Evolutionary conservation across 2,113 vertebrate species (phyloP).

Genomic region (Phocoena sinus): DNA sequence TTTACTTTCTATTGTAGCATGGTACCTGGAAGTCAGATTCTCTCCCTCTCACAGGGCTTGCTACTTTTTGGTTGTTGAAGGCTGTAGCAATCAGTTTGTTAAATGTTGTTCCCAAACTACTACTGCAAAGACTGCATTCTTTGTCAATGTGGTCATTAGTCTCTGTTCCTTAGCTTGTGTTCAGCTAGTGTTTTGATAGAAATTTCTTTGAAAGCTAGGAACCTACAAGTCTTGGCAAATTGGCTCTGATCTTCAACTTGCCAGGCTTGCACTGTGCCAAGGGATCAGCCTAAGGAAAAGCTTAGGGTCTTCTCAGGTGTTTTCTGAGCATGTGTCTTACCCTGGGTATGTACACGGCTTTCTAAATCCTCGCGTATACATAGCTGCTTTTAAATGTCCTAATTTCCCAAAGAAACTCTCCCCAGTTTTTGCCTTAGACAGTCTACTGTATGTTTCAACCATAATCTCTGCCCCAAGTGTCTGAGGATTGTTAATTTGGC

Average conservation of each 20-base stretch:
- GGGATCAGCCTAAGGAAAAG: neutral
- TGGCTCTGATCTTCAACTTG: neutral
- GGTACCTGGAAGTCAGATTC: neutral
- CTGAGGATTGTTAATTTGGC: neutral
- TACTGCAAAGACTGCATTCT: neutral
- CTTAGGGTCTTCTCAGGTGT: neutral
- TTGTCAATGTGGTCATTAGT: neutral
- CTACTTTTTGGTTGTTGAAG: neutral
- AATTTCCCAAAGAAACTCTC: neutral
- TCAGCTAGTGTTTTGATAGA: neutral
- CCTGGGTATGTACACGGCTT: neutral
- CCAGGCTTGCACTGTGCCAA: neutral
- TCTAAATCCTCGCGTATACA: neutral
- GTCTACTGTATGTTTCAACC: neutral
- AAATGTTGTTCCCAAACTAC: neutral
- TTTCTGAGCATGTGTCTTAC: neutral
- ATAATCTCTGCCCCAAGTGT: neutral
- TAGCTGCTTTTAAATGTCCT: neutral
- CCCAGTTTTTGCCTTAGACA: neutral
- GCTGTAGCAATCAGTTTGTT: neutral
- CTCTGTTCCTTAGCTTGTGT: neutral
- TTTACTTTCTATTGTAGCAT: neutral
- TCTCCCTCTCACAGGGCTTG: neutral
- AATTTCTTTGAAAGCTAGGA: neutral
- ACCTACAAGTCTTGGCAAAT: neutral